These are phyloP conservation scores for Neelides sp. DNA, from an alignment of 1,140 invertebrate genomes.

Conservation along the genomic window DNA sequence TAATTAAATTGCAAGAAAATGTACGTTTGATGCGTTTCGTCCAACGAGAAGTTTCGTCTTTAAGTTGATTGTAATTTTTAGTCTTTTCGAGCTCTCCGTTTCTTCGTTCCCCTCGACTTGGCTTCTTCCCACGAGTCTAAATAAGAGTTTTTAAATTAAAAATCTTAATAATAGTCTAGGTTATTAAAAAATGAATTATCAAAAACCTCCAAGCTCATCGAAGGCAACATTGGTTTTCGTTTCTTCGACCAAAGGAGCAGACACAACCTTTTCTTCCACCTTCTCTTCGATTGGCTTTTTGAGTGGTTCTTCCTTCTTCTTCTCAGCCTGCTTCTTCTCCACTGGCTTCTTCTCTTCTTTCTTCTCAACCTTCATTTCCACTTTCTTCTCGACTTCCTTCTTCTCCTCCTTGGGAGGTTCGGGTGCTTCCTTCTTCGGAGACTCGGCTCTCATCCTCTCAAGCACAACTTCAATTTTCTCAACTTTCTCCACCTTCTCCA, in stretches of 20 bases:
- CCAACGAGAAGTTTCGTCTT: too few relatives aligned
- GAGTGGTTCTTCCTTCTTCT: constrained; percentile 4
- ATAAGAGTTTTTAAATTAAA: constrained; percentile 4
- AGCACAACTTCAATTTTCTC: not conserved
- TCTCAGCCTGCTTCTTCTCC: not conserved
- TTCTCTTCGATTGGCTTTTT: not conserved
- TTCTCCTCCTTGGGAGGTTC: constrained; percentile 6
- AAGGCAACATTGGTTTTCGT: constrained; percentile 24
- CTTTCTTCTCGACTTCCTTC: constrained; percentile 13
- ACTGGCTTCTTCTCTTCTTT: constrained; percentile 1
- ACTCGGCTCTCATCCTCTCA: constrained; percentile 21
- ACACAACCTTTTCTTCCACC: not conserved
- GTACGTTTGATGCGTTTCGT: too few relatives aligned
- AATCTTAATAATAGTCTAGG: not conserved
- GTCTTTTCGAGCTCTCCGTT: constrained; percentile 21
- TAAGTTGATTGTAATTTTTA: constrained; percentile 3
- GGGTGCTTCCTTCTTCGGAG: constrained; percentile 7
- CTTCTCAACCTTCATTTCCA: constrained; percentile 4
- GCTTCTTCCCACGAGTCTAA: constrained; percentile 28
- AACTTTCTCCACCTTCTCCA: not conserved
- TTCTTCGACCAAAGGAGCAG: not conserved
- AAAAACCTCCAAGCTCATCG: constrained; percentile 26
- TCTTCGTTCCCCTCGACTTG: constrained; percentile 25
- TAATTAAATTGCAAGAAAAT: too few relatives aligned
- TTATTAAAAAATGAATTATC: constrained; percentile 5